Conservation (phyloP, 1,140 invertebrate species). For the Himalopsyche phryganea region DNA sequence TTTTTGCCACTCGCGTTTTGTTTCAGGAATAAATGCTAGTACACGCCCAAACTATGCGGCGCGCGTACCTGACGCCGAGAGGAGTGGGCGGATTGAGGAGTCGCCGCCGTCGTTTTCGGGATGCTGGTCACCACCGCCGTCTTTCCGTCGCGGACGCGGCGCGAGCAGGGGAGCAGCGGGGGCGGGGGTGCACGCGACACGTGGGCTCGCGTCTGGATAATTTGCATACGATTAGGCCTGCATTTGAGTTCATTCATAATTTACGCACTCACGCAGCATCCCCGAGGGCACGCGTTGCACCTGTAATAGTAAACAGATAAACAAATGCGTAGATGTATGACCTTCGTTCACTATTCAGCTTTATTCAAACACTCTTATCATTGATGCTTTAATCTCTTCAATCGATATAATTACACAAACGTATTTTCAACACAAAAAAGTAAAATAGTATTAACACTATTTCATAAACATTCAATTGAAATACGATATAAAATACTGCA, state of each 20-base stretch:
- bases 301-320: too few relatives aligned
- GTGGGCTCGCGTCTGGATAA: constrained; percentile 10
- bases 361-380: too few relatives aligned
- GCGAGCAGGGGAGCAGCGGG: background rate
- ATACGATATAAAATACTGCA: too few relatives aligned
- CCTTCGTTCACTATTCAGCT: too few relatives aligned
- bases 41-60: constrained; percentile 27
- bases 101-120: constrained; percentile 17
- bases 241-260: constrained; percentile 25
- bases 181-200: constrained; percentile 13
- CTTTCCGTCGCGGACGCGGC: background rate
- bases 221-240: constrained; percentile 27
- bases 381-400: too few relatives aligned
- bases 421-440: too few relatives aligned
- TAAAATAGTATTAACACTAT: too few relatives aligned
- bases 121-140: constrained; percentile 5
- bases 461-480: too few relatives aligned
- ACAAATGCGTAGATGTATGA: too few relatives aligned
- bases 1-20: constrained; percentile 26
- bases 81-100: constrained; percentile 11
- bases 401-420: too few relatives aligned
- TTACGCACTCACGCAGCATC: constrained; percentile 20
- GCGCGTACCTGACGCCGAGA: constrained; percentile 13
- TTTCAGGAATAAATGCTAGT: constrained; percentile 27
- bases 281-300: background rate